Evolutionary conservation across 2,113 vertebrate species (phyloP), one percentile per base, ranked within the genome.

Genomic region (Brevimyrus niger): DNA sequence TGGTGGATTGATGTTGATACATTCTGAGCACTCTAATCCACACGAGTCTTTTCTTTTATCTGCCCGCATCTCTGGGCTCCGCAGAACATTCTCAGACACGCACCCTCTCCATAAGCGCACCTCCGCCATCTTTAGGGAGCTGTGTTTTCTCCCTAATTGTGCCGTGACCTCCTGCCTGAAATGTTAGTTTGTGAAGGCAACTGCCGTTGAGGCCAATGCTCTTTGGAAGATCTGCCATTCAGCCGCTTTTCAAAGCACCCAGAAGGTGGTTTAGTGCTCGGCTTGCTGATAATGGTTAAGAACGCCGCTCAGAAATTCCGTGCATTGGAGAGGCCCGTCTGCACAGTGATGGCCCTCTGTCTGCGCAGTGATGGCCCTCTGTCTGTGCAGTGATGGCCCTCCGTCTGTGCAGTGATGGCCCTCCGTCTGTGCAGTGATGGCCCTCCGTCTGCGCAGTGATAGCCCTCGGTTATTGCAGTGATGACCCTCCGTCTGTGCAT

Each of bases 1-100:
- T 95, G 92, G 97, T 96, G 97, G 97, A 97, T 98, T 99, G 97
- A 98, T 98, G 98, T 97, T 98, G 97, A 98, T 98, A 97, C 96
- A 96, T 97, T 97, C 97, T 97, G 96, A 97, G 96, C 96, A 98
- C 97, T 97, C 97, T 98, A 98, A 98, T 98, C 96, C 97, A 97
- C 96, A 95, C 96, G 97, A 98, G 97, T 97, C 97, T 97, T 97
- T 97, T 96, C 97, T 99, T 98, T 98, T 97, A 98, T 98, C 97
- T 97, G 93, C 94, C 92, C 95, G 94, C 93, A 95, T 94, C 95
- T 94, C 95, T 95, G 95, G 91, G 91, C 94, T 94, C 95, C 94
- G 89, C 92, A 95, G 95, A 95, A 95, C 94, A 90, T 94, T 95
- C 94, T 95, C 93, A 94, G 94, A 95, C 93, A 94, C 94, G 92